Base-by-base conservation (phyloP, 2,888 invertebrate species). In the Cremastinae sp. region DNA sequence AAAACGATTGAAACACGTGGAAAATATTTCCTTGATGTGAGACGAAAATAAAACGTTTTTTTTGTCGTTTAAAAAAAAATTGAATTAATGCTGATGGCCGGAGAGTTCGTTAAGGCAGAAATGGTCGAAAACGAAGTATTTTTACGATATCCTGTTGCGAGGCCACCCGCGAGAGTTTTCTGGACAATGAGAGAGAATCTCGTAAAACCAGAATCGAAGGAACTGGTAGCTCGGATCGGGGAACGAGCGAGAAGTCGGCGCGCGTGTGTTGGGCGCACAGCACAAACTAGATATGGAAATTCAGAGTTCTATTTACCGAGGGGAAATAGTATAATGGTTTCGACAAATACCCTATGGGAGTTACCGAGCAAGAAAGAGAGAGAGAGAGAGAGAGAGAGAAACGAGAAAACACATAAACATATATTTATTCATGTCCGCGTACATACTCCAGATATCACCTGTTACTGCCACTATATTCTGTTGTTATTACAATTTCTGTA, bases 251-350 rank as follows among this genome's bases (percentile, higher is more conserved):
- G 14, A 22, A 38, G 58, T 51, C 36, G 70, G 62, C 54, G 56
- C 41, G 5, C 28, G 28, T 20, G 43, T 61, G 18, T 38, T 45
- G 34, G 34, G 36, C 41, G 28, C 28, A 28, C 28, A 28, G 28
- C 28, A 28, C 41, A 75, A 75, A 75, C 71, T 61, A 65, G 75
- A 75, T 75, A 75, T 75, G 71, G 71, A 71, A 75, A 71, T 75
- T 71, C 54, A 45, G 41, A 51, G 61, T 56, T 66, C 54, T 75
- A 71, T 75, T 75, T 71, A 56, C 71, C 36, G 49, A 66, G 54
- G 65, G 71, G 22, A 71, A 71, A 75, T 71, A 71, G 72, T 43
- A 66, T 72, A 71, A 75, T 75, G 75, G 75, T 66, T 68, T 62
- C 56, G 66, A 56, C 71, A 75, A 75, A 75, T 75, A 72, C 71